Evolutionary conservation across 2,888 invertebrate genomes (phyloP).

Genomic region (Chymomyza fuscimana): DNA sequence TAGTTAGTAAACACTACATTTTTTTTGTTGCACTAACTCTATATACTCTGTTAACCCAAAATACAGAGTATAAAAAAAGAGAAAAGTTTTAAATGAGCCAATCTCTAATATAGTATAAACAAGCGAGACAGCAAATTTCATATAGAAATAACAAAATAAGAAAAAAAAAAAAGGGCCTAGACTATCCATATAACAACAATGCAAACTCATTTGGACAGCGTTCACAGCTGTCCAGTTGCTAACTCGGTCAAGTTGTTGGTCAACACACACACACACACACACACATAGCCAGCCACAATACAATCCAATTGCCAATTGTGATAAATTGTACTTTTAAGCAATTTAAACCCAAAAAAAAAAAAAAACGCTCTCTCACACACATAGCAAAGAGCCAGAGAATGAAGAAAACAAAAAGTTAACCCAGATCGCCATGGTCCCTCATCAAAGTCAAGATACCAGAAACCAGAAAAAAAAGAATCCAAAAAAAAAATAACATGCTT

Average conservation of each 20-base stretch:
- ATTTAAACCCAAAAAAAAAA: conserved; percentile 47
- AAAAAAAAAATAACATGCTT: conserved; percentile 6
- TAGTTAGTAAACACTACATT: too few relatives aligned
- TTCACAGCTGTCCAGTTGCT: conserved; percentile 32
- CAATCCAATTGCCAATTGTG: conserved; percentile 71
- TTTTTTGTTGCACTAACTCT: too few relatives aligned
- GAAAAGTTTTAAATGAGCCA: conserved; percentile 46
- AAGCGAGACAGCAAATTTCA: conserved; percentile 10
- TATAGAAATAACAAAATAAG: background rate
- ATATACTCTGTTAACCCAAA: too few relatives aligned
- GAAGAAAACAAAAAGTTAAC: conserved; percentile 17
- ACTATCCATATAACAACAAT: conserved; percentile 2
- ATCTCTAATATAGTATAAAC: conserved; percentile 41
- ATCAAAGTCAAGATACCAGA: conserved; percentile 52
- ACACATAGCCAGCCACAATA: conserved; percentile 15
- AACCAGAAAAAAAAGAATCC: conserved; percentile 26
- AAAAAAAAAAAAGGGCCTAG: background rate
- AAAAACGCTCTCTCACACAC: background rate
- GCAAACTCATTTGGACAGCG: conserved; percentile 55
- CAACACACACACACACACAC: conserved; percentile 16
- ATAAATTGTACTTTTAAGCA: conserved; percentile 72
- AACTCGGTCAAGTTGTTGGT: conserved; percentile 54
- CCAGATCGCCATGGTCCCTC: conserved; percentile 44
- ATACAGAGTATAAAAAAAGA: background rate
- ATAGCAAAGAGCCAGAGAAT: too few relatives aligned